Percentiles rank a stretch among this genome's conserved stretches.
Conservation (phyloP, 2,797 vertebrate genomes). For the Meda fulgida region DNA sequence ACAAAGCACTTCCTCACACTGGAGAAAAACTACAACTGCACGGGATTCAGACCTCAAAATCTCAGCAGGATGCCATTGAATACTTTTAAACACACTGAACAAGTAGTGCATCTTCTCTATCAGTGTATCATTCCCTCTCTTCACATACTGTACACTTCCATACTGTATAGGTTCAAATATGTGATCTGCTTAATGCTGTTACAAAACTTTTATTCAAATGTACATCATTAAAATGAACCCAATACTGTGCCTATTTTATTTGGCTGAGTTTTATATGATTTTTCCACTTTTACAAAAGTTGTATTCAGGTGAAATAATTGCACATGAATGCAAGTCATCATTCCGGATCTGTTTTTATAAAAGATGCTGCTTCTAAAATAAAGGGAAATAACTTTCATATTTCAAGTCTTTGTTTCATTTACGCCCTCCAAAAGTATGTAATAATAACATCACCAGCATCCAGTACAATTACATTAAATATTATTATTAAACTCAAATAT, state of each 20-base stretch:
- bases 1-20: constrained; percentile 65
- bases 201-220: not conserved
- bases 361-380: constrained; percentile 4
- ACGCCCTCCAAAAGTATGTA: not conserved
- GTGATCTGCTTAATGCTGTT: not conserved
- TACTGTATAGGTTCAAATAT: not conserved
- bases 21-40: constrained; percentile 62
- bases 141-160: not conserved
- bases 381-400: not conserved
- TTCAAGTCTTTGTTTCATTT: not conserved
- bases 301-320: not conserved
- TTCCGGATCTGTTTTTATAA: not conserved
- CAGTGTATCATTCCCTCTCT: not conserved
- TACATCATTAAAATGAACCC: not conserved
- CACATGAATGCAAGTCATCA: not conserved
- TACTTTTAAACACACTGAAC: constrained; percentile 61
- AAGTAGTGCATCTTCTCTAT: not conserved
- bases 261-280: not conserved
- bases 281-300: not conserved
- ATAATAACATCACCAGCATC: not conserved
- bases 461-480: not conserved
- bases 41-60: constrained; percentile 74
- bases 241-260: not conserved
- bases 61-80: constrained; percentile 66
- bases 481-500: not conserved